Evolutionary conservation across 1,140 invertebrate species (phyloP).

Genomic region (Bacillus rossius): DNA sequence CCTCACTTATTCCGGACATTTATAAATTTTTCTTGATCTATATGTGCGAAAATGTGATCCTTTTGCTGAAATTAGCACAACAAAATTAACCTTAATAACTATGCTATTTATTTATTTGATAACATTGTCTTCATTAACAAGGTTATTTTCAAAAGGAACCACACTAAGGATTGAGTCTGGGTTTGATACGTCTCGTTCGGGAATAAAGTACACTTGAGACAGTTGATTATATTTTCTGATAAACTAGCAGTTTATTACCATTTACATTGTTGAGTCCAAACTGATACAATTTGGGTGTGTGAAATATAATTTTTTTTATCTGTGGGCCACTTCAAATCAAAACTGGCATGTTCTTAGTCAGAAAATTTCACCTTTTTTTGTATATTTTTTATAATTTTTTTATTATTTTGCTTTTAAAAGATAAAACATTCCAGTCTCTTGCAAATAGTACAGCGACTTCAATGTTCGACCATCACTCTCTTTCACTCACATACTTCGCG

Average conservation of each 20-base stretch:
- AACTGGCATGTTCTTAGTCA: conserved; percentile 11
- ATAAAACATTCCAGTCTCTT: conserved; percentile 19
- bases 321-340: conserved; percentile 12
- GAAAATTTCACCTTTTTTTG: neutral
- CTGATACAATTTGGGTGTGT: conserved; percentile 23
- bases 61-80: no score
- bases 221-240: conserved; percentile 22
- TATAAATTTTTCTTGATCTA: no score
- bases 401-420: conserved; percentile 8
- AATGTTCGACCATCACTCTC: conserved; percentile 9
- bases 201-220: no score
- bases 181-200: no score
- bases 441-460: conserved; percentile 13
- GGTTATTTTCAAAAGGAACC: no score
- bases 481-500: neutral
- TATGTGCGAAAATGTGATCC: no score
- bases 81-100: no score
- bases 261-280: conserved; percentile 29
- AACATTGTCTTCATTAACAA: no score
- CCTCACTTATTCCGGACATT: no score
- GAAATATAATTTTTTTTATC: conserved; percentile 8
- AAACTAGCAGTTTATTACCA: conserved; percentile 33
- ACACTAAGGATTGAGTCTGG: no score
- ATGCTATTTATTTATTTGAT: no score
- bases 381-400: neutral